Base-by-base conservation (phyloP, 1,140 invertebrate species). In the Drosophila teissieri region DNA sequence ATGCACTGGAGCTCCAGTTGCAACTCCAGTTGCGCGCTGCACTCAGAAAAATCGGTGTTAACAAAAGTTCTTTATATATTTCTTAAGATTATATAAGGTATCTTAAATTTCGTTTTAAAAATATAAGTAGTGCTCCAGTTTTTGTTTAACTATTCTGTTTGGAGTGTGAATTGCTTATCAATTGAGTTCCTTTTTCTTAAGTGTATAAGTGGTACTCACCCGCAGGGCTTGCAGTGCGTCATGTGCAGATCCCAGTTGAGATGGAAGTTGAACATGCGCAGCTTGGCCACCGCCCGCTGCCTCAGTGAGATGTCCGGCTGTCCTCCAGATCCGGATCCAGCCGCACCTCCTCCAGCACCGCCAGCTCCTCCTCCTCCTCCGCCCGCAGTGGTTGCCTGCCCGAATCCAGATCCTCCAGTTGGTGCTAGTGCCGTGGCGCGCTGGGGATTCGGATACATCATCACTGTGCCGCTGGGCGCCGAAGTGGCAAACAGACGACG, bases 251-350 rank as follows among this genome's bases (percentile, higher is more conserved):
- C 91, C 92, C 91, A 92, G 65, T 92, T 92, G 31, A 92, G 73
- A 64, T 92, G 92, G 63, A 92, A 92, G 79, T 92, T 92, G 62
- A 92, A 92, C 86, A 92, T 91, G 54, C 91, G 84, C 62, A 92
- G 56, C 73, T 92, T 92, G 39, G 92, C 92, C 40, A 92, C 92
- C 36, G 92, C 92, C 19, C 91, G 91, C 63, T 92, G 91, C 40
- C 91, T 77, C 60, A 92, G 63, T 19, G 92, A 92, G 39, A 92
- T 84, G 67, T 92, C 91, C 72, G 90, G 90, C 42, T 68, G 52
- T n/a, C 42, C 68, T 54, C 48, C 64, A 31, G 40, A 19, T 39
- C 34, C 61, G 3, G 48, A 44, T 27, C 12, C 73, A 15, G 39
- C 17, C 8, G 17, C 55, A 15, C 60, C 61, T 3, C 39, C 61